These are phyloP conservation scores for Epinotia demarniana DNA, from an alignment of 2,888 invertebrate genomes.

Conservation along the genomic window DNA sequence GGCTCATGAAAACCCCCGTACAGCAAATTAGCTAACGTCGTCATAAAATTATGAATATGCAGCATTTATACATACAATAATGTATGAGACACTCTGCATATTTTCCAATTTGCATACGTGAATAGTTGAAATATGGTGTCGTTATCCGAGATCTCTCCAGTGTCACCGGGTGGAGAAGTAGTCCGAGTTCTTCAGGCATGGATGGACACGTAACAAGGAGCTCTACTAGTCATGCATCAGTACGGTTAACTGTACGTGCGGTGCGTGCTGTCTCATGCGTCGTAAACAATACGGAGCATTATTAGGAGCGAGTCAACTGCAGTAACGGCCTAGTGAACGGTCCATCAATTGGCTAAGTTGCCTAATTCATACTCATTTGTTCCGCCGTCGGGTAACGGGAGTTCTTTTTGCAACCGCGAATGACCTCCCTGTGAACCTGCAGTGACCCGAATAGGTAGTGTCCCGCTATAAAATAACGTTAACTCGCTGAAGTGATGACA, in stretches of 20 bases:
- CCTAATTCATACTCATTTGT: slow-evolving; percentile 61
- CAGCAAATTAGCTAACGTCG: slow-evolving; percentile 29
- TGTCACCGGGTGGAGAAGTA: slow-evolving; percentile 36
- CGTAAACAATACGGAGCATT: slow-evolving; percentile 30
- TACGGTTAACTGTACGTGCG: slow-evolving; percentile 37
- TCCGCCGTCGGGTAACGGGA: slow-evolving; percentile 57
- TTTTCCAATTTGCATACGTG: slow-evolving; percentile 22
- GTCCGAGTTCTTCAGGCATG: slow-evolving; percentile 40
- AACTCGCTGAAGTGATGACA: background rate
- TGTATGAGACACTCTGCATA: background rate
- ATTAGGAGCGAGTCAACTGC: slow-evolving; percentile 40
- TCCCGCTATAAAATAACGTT: slow-evolving; percentile 40
- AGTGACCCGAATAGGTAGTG: slow-evolving; percentile 39
- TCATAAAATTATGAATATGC: slow-evolving; percentile 18
- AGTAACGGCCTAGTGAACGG: slow-evolving; percentile 44
- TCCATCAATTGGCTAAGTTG: slow-evolving; percentile 54
- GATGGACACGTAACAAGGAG: slow-evolving; percentile 37
- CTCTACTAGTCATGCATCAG: slow-evolving; percentile 38
- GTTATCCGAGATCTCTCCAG: slow-evolving; percentile 33
- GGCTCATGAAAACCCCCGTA: slow-evolving; percentile 12
- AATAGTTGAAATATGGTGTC: slow-evolving; percentile 23
- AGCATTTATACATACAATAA: slow-evolving; percentile 17
- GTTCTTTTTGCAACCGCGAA: slow-evolving; percentile 54
- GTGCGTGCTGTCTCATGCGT: slow-evolving; percentile 23
- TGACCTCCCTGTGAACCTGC: slow-evolving; percentile 54